Conservation (phyloP, 2,888 invertebrate species). For the Bibio marci region DNA sequence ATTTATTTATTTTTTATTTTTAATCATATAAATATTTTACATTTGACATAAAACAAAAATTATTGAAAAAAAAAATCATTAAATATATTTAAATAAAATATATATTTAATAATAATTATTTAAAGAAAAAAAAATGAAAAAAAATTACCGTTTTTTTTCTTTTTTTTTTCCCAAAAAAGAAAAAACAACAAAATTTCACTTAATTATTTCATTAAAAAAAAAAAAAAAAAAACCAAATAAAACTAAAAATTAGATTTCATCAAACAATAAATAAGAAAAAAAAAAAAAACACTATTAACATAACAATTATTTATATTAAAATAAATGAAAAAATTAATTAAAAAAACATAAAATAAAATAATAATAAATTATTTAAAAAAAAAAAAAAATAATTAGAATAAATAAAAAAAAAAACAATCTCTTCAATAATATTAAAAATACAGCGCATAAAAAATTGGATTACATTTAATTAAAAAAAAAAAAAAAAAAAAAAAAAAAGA, state of each 20-base stretch:
- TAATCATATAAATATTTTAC: slow-evolving; percentile 8
- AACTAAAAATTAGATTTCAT: neutral
- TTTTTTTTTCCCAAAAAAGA: too few species aligned
- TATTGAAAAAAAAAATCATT: slow-evolving; percentile 2
- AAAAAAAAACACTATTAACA: neutral
- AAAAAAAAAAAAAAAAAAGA: slow-evolving; percentile 4
- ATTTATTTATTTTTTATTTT: neutral
- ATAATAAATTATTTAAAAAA: neutral
- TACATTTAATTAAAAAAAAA: slow-evolving; percentile 4
- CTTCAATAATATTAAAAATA: too few species aligned
- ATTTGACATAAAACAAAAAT: slow-evolving; percentile 6
- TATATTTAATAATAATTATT: too few species aligned
- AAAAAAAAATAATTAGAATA: too few species aligned
- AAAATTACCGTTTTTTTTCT: neutral
- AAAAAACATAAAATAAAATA: neutral
- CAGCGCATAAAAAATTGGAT: slow-evolving; percentile 5
- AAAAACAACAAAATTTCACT: neutral
- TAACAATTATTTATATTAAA: neutral
- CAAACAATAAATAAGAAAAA: neutral
- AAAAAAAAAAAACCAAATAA: slow-evolving; percentile 1
- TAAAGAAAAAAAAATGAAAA: too few species aligned
- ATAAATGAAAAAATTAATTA: neutral
- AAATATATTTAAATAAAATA: neutral
- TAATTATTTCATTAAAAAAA: slow-evolving; percentile 1
- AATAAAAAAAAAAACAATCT: too few species aligned